Conservation (phyloP, 2,888 invertebrate species). For the Brassicogethes aeneus region DNA sequence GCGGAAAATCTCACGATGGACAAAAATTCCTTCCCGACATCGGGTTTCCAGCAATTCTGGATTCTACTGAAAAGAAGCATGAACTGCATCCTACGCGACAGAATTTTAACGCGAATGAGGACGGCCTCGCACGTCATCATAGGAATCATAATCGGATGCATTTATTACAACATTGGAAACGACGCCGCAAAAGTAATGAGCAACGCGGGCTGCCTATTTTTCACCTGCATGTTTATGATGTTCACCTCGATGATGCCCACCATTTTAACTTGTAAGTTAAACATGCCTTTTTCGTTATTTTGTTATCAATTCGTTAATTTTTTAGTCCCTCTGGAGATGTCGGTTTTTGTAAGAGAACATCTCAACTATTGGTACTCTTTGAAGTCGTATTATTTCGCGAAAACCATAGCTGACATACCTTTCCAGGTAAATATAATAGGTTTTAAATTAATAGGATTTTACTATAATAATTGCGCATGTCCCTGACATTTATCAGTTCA, state of each 20-base stretch:
- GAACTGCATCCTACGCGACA: constrained; percentile 71
- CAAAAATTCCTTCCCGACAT: constrained; percentile 59
- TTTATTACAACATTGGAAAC: constrained; percentile 88
- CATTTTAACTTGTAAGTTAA: constrained; percentile 86
- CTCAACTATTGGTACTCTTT: constrained; percentile 95
- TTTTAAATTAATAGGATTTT: constrained; percentile 2
- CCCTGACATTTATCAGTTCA: too few relatives aligned
- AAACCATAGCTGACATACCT: constrained; percentile 92
- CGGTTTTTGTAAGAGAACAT: constrained; percentile 89
- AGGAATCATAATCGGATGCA: constrained; percentile 83
- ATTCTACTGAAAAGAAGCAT: constrained; percentile 80
- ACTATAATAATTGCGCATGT: too few relatives aligned
- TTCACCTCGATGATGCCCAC: constrained; percentile 99
- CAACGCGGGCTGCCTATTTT: constrained; percentile 93
- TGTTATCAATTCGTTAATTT: constrained; percentile 16
- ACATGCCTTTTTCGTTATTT: neutral
- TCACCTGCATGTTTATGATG: constrained; percentile 93
- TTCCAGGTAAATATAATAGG: constrained; percentile 67
- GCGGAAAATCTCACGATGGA: constrained; percentile 42
- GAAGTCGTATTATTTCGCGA: constrained; percentile 93
- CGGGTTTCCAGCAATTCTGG: constrained; percentile 76
- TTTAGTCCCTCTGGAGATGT: constrained; percentile 92
- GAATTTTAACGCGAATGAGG: constrained; percentile 84
- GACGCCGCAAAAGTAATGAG: constrained; percentile 91
- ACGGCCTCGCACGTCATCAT: constrained; percentile 81